Evolutionary conservation across 2,888 invertebrate species (phyloP).

Genomic region (Himalopsyche tibetana): DNA sequence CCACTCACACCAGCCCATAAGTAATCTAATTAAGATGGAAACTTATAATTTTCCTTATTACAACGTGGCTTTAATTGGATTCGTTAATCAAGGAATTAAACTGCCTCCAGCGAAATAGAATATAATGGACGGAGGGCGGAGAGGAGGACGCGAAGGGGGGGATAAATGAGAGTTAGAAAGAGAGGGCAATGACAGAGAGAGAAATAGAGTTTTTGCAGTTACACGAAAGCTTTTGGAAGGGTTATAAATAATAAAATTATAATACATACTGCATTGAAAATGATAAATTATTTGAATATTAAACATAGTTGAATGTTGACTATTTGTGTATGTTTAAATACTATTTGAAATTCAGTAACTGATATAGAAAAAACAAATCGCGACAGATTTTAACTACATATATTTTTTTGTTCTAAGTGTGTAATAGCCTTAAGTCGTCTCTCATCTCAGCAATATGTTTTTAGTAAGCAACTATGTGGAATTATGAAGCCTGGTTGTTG

Average conservation of each 20-base stretch:
- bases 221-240: background rate
- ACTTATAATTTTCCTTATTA: constrained; percentile 66
- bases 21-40: constrained; percentile 66
- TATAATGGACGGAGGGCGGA: constrained; percentile 63
- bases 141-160: constrained; percentile 42
- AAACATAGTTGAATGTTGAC: too few species aligned
- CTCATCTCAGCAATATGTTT: too few species aligned
- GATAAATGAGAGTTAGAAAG: constrained; percentile 34
- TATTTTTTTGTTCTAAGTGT: too few species aligned
- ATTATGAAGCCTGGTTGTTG: too few species aligned
- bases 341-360: too few species aligned
- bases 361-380: too few species aligned
- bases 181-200: constrained; percentile 28
- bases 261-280: too few species aligned
- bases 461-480: too few species aligned
- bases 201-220: background rate
- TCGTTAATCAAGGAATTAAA: constrained; percentile 67
- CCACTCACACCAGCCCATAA: constrained; percentile 55
- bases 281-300: too few species aligned
- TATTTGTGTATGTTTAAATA: too few species aligned
- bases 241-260: background rate
- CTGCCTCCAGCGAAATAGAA: constrained; percentile 66
- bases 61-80: constrained; percentile 66
- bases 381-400: too few species aligned
- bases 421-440: too few species aligned